Conservation (phyloP, 2,888 invertebrate species). For the Ectemnius lituratus region DNA sequence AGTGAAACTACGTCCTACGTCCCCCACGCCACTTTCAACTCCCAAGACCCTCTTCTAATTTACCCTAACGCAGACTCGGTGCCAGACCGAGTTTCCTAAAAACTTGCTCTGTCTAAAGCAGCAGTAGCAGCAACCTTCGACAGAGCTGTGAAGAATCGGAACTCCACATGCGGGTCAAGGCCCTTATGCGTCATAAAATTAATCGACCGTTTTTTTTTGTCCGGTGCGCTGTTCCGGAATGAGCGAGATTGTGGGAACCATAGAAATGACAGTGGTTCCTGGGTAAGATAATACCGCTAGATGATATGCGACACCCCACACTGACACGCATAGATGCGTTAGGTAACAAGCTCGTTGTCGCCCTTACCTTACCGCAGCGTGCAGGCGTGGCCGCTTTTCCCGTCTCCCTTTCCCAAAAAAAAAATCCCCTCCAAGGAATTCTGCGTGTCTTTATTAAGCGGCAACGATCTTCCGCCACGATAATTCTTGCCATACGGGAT, state of each 20-base stretch:
- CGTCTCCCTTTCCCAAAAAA: conserved; percentile 10
- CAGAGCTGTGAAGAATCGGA: not conserved
- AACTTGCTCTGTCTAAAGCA: no score
- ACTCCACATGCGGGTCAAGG: conserved; percentile 40
- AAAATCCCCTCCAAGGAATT: conserved; percentile 12
- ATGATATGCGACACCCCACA: conserved; percentile 63
- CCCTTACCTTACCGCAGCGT: conserved; percentile 65
- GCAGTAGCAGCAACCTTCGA: no score
- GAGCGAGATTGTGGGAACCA: conserved; percentile 56
- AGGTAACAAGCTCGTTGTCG: conserved; percentile 59
- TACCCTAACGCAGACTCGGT: not conserved
- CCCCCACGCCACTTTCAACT: not conserved
- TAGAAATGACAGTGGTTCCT: conserved; percentile 38
- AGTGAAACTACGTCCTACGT: no score
- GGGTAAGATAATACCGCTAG: conserved; percentile 63
- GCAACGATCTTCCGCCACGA: not conserved
- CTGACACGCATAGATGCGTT: conserved; percentile 53
- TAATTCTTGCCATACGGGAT: not conserved
- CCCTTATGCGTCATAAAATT: conserved; percentile 28
- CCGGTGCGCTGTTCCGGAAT: conserved; percentile 21
- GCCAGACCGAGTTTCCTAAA: not conserved
- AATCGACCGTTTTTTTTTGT: conserved; percentile 16
- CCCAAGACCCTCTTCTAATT: not conserved
- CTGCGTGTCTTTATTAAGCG: not conserved
- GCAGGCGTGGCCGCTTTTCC: conserved; percentile 53